Base-by-base conservation (phyloP, 2,888 invertebrate genomes). In the Trichogramma dendrolimi region DNA sequence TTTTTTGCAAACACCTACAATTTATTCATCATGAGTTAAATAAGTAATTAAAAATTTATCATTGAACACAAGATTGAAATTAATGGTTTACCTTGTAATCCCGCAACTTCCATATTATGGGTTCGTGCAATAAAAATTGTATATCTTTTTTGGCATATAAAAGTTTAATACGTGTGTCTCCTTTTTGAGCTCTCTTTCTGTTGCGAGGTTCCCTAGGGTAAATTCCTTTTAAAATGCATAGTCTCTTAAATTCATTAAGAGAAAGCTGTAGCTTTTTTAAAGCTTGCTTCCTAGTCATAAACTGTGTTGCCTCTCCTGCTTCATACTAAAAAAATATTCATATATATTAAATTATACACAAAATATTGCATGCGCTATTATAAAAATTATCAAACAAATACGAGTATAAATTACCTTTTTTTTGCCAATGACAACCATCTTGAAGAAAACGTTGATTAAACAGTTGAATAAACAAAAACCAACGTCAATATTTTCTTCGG, bases 131-230 rank as follows among this genome's bases (percentile, higher is more conserved):
- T 55, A 99, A 82, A 79, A 96, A 99, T 71, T 92, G 91, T 64
- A 99, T 96, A 75, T 99, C 99, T 80, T 98, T 99, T 51, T 91
- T 86, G 74, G 95, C 93, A 75, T 96, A 99, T 55, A 95, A 83
- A 2, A 95, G 95, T 81, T 94, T 94, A 58, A 94, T 91, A 8
- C 92, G 92, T 1, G 92, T 87, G 58, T 89, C 87, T 39, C 98
- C 98, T 78, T 92, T 92, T 75, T 96, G 96, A 0, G 95, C 97
- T 70, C 93, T 87, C 78, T 95, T 95, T 64, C 95, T 87, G 79
- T 97, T 94, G 63, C 90, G 86, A 0, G 99, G 99, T 79, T 99
- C 98, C 61, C 96, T 86, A 0, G 99, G 99, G 80, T 99, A 99
- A 60, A 99, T 94, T 4, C 99, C 99, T 83, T 98, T 98, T 40